Percentiles rank a stretch among this genome's conserved stretches.
Conservation (phyloP, 2,888 invertebrate species). For the Agrochola macilenta region DNA sequence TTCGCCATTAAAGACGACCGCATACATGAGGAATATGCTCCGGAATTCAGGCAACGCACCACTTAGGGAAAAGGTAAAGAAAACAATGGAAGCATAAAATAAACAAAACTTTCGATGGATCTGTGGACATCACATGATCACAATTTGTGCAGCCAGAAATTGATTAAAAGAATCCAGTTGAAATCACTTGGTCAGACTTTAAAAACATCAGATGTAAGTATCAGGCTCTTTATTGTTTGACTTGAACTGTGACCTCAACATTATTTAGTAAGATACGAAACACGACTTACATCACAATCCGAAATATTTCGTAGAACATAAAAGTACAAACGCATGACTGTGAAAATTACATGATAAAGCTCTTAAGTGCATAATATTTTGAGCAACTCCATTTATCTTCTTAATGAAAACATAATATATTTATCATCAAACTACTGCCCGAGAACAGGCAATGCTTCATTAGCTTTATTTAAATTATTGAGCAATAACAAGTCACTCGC, state of each 20-base stretch:
- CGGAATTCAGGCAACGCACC: neutral
- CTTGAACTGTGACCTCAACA: constrained; percentile 27
- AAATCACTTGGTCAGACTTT: neutral
- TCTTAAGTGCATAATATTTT: constrained; percentile 61
- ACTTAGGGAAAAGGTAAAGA: neutral
- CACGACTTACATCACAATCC: constrained; percentile 26
- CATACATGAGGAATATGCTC: constrained; percentile 18
- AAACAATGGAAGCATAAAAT: neutral
- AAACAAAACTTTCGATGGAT: neutral
- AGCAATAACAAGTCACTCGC: constrained; percentile 80
- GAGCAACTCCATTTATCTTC: constrained; percentile 63
- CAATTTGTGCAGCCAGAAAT: neutral
- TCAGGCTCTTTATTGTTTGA: neutral
- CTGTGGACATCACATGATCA: neutral
- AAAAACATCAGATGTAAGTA: neutral
- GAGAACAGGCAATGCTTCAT: constrained; percentile 79
- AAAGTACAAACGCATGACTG: constrained; percentile 45
- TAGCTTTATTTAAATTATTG: constrained; percentile 85
- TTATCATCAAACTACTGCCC: constrained; percentile 69
- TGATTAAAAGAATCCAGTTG: neutral
- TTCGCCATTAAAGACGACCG: constrained; percentile 77
- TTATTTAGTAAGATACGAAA: constrained; percentile 1
- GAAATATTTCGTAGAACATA: constrained; percentile 15
- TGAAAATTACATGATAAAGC: constrained; percentile 59
- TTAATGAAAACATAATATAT: constrained; percentile 73